Percentiles rank a stretch among this genome's conserved stretches.
phyloP scores from a whole-genome alignment of 2,797 vertebrate genomes.

The Pangasius sanitwongsei region DNA sequence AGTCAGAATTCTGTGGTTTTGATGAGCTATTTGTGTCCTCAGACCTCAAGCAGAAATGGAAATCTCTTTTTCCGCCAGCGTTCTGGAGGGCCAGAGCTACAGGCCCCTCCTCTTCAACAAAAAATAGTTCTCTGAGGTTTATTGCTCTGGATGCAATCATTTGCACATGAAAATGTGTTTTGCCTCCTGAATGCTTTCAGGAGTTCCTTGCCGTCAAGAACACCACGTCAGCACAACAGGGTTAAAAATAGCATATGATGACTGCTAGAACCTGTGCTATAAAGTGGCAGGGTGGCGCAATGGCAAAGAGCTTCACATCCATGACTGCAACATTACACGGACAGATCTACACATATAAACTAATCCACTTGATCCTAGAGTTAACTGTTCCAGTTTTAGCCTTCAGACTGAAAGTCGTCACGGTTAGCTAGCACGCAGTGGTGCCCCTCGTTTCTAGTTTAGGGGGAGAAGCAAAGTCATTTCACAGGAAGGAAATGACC shows the following conservation, averaged over 20 bases:
- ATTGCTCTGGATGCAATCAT: background rate
- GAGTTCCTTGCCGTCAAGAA: background rate
- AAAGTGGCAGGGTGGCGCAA: background rate
- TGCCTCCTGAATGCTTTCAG: constrained; percentile 2
- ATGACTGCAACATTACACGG: background rate
- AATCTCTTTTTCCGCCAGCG: constrained; percentile 24
- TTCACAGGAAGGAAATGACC: constrained; percentile 27
- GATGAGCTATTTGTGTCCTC: constrained; percentile 28
- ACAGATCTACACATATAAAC: background rate
- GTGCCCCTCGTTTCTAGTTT: background rate
- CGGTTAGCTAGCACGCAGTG: no score
- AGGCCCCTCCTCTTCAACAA: background rate
- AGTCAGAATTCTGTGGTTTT: constrained; percentile 21
- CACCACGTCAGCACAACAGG: background rate
- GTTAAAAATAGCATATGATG: constrained; percentile 10
- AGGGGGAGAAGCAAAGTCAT: background rate
- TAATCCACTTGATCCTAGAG: background rate
- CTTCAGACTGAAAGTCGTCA: background rate
- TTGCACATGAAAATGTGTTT: background rate
- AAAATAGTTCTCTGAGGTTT: background rate
- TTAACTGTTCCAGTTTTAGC: background rate
- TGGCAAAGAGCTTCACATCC: background rate
- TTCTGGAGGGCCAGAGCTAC: background rate
- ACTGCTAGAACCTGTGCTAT: background rate
- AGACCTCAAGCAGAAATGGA: constrained; percentile 23